Evolutionary conservation across 2,113 vertebrate genomes (phyloP).

Genomic region (Gulo gulo): DNA sequence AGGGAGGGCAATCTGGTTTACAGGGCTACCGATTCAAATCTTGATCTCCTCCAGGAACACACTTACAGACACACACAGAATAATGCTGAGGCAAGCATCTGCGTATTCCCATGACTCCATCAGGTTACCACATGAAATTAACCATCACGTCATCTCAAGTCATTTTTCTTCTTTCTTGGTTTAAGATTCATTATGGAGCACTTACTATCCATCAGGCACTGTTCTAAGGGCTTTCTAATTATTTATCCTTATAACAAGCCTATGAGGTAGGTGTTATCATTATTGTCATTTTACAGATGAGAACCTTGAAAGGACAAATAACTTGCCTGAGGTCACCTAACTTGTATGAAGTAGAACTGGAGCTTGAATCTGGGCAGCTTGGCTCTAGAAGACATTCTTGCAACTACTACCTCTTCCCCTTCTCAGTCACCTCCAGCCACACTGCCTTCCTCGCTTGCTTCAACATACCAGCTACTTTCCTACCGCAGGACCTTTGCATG

Average conservation of each 20-base stretch:
- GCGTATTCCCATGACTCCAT: not conserved
- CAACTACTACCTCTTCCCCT: not conserved
- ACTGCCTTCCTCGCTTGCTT: not conserved
- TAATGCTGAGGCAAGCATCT: not conserved
- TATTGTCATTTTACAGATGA: not conserved
- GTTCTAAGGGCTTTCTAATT: not conserved
- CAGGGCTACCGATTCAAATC: not conserved
- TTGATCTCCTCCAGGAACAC: not conserved
- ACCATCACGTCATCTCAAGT: not conserved
- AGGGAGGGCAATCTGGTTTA: not conserved
- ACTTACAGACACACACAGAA: not conserved
- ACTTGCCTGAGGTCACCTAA: not conserved
- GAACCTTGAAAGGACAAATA: not conserved
- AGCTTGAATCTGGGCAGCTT: not conserved
- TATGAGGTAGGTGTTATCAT: not conserved
- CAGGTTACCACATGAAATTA: not conserved
- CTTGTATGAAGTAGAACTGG: not conserved
- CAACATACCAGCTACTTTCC: not conserved
- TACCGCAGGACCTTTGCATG: not conserved
- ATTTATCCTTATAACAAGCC: not conserved
- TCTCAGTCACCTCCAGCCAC: not conserved
- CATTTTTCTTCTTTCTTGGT: not conserved
- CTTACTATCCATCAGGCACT: not conserved
- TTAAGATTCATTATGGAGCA: not conserved
- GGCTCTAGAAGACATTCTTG: not conserved